Conservation (phyloP, 2,113 vertebrate species). For the Butorides virescens region DNA sequence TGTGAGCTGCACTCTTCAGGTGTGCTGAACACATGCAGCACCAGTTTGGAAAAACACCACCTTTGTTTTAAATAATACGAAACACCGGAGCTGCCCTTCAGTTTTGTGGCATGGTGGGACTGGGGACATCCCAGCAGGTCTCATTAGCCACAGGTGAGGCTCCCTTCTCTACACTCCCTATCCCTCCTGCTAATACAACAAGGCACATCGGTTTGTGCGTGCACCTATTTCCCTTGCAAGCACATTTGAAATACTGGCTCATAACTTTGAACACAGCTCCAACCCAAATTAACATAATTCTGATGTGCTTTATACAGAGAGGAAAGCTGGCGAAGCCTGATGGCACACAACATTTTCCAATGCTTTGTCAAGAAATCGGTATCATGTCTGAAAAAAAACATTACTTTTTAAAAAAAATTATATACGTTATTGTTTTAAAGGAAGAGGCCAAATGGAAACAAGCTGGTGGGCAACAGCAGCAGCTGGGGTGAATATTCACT, state of each 20-base stretch:
- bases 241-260: neutral
- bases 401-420: too few species aligned
- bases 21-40: neutral
- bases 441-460: conserved; percentile 77
- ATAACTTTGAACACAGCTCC: neutral
- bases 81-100: neutral
- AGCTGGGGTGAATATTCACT: conserved; percentile 70
- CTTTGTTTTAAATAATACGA: neutral
- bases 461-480: conserved; percentile 73
- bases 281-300: neutral
- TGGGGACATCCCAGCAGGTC: neutral
- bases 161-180: neutral
- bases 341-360: neutral
- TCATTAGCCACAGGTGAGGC: neutral
- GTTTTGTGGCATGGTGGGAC: neutral
- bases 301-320: neutral
- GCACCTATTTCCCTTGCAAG: neutral
- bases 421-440: conserved; percentile 72
- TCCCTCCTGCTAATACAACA: neutral
- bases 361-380: neutral
- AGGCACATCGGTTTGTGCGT: neutral
- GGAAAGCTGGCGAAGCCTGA: neutral
- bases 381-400: conserved; percentile 59
- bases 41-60: neutral
- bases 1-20: neutral